Percentiles rank a stretch among this genome's conserved stretches.
Conservation (phyloP, 2,888 invertebrate species). For the Buathra laborator region DNA sequence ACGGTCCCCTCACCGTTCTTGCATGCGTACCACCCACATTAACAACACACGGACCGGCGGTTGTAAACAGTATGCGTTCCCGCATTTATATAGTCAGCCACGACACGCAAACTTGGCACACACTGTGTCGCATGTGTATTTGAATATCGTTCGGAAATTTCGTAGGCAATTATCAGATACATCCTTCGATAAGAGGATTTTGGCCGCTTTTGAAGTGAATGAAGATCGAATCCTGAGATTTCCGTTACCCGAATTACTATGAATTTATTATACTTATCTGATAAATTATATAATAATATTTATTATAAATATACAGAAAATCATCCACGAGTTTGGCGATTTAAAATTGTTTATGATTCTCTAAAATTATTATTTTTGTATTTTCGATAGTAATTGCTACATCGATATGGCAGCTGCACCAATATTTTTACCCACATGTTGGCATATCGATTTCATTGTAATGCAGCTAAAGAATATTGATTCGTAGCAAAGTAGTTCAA, state of each 20-base stretch:
- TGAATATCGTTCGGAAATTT: background rate
- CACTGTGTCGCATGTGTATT: background rate
- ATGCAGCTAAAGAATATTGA: background rate
- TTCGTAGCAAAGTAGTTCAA: background rate
- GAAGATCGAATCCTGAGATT: no score
- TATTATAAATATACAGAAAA: no score
- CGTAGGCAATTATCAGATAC: background rate
- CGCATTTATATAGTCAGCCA: background rate
- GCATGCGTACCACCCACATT: background rate
- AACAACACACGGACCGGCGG: background rate
- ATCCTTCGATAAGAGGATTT: no score
- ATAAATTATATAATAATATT: no score
- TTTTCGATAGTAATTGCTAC: background rate
- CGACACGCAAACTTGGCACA: background rate
- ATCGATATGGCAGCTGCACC: background rate
- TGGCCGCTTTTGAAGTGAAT: no score
- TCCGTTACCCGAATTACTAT: no score
- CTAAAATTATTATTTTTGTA: no score
- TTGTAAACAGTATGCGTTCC: background rate
- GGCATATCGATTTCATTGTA: background rate
- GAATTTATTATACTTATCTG: no score
- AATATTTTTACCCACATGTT: background rate
- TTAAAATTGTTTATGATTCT: background rate
- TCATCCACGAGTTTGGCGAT: no score
- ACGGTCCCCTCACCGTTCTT: conserved; percentile 8